These are phyloP conservation scores for Trinorchestia longiramus DNA, from an alignment of 1,140 invertebrate genomes.

Conservation along the genomic window DNA sequence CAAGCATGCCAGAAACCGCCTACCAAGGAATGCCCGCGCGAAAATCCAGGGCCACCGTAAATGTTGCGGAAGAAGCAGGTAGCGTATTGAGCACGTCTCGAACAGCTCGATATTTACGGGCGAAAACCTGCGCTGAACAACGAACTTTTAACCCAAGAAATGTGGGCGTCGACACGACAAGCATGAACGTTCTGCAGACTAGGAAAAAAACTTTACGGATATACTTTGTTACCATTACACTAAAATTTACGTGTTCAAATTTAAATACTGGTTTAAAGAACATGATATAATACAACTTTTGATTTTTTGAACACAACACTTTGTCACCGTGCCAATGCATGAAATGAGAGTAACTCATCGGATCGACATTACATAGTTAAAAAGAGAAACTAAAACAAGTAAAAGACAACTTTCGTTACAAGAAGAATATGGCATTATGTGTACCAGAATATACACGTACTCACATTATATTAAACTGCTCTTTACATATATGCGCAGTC, in stretches of 20 bases:
- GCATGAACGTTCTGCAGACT: background rate
- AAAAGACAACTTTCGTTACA: background rate
- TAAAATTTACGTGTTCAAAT: background rate
- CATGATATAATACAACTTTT: background rate
- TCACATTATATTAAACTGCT: too few species aligned
- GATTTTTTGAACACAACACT: background rate
- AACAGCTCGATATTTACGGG: slow-evolving; percentile 28
- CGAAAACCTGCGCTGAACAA: background rate
- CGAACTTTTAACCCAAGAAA: background rate
- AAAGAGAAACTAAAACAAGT: background rate
- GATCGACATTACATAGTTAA: background rate
- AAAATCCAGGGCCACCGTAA: background rate
- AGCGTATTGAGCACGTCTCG: slow-evolving; percentile 17
- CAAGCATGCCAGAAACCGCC: background rate
- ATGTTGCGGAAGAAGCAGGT: background rate
- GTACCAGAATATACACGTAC: too few species aligned
- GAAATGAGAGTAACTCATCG: background rate
- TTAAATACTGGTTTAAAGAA: background rate
- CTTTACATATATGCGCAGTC: too few species aligned
- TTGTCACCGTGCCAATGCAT: background rate
- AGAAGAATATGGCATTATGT: background rate
- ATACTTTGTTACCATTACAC: background rate
- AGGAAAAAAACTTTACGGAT: background rate
- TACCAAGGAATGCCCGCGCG: background rate
- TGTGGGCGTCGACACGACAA: background rate